Evolutionary conservation across 2,797 vertebrate species (phyloP).

Genomic region (Muscicapa comitata): DNA sequence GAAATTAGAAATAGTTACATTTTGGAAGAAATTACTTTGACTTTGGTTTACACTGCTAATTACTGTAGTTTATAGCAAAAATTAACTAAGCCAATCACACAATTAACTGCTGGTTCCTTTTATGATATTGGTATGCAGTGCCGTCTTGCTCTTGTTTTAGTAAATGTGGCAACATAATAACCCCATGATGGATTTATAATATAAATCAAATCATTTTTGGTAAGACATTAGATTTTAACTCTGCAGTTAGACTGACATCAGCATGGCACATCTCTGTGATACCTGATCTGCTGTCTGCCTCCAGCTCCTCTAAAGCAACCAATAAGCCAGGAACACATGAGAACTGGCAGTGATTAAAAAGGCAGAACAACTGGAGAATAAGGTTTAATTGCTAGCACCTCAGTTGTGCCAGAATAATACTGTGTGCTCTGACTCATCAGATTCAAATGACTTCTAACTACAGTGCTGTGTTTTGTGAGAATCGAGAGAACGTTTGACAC

Average conservation of each 20-base stretch:
- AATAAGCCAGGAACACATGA: neutral
- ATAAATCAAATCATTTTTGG: neutral
- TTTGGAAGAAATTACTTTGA: neutral
- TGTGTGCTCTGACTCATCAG: constrained; percentile 12
- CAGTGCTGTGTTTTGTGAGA: neutral
- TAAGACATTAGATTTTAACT: neutral
- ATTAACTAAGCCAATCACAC: neutral
- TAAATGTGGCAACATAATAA: neutral
- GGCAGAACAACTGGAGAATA: neutral
- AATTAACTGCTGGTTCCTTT: neutral
- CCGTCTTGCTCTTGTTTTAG: neutral
- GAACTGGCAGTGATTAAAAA: constrained; percentile 1
- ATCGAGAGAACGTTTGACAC: neutral
- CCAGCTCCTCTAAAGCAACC: neutral
- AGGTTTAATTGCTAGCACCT: constrained; percentile 31
- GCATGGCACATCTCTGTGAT: neutral
- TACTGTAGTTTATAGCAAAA: neutral
- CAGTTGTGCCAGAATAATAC: neutral
- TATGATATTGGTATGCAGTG: neutral
- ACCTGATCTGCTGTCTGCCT: neutral
- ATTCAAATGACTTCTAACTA: constrained; percentile 1
- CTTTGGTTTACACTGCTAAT: neutral
- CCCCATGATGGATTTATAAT: neutral
- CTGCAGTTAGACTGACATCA: neutral
- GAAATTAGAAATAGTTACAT: neutral